A percentile compares a stretch with the other conserved stretches of the same genome.
phyloP scores from a whole-genome alignment of 2,113 vertebrate species.

The Numenius arquata region DNA sequence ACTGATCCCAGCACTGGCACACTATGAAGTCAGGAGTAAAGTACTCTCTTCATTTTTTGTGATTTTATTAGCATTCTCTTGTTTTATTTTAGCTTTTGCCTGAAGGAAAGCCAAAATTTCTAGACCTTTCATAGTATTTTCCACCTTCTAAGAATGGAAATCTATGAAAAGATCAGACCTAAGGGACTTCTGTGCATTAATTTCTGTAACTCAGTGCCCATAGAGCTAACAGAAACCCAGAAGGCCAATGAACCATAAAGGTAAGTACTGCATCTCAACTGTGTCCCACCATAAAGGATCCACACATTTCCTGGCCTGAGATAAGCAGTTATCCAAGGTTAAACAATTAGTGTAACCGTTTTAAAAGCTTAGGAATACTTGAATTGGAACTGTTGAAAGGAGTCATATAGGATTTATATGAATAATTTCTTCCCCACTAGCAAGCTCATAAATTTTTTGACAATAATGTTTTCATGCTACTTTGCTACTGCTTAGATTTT shows the following conservation, averaged over 20 bases:
- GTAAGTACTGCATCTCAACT: neutral
- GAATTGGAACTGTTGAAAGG: neutral
- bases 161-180: neutral
- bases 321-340: neutral
- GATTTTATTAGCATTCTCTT: neutral
- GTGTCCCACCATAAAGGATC: neutral
- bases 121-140: neutral
- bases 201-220: neutral
- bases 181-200: neutral
- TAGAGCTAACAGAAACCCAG: neutral
- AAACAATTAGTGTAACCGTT: neutral
- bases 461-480: neutral
- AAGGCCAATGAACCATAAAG: neutral
- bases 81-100: neutral
- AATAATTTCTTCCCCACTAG: conserved; percentile 24
- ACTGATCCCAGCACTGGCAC: neutral
- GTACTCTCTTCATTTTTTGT: neutral
- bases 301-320: neutral
- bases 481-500: conserved; percentile 10
- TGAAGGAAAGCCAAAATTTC: neutral
- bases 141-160: neutral
- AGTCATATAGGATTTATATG: neutral
- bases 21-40: neutral
- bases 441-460: conserved; percentile 19
- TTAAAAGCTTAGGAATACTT: neutral